phyloP scores from a whole-genome alignment of 2,797 vertebrate genomes.

The Cheracebus regulus region DNA sequence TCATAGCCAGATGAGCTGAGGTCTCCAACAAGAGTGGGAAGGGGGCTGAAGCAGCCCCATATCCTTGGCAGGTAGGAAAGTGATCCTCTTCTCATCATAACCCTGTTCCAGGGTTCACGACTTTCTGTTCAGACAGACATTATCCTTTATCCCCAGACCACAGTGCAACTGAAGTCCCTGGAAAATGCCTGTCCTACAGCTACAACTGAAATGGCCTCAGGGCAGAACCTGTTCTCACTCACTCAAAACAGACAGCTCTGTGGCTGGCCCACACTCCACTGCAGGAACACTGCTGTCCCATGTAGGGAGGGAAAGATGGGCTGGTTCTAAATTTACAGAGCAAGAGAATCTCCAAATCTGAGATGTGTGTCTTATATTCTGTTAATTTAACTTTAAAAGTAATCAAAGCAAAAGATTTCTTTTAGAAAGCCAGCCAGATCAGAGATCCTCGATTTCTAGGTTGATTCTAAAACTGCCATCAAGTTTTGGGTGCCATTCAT shows the following conservation, averaged over 20 bases:
- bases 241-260: not conserved
- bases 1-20: not conserved
- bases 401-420: not conserved
- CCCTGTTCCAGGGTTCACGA: not conserved
- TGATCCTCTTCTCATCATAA: not conserved
- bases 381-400: not conserved
- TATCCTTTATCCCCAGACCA: not conserved
- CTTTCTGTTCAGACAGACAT: not conserved
- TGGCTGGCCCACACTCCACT: not conserved
- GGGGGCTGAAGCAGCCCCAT: not conserved
- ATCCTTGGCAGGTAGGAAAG: not conserved
- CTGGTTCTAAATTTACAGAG: not conserved
- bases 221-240: not conserved
- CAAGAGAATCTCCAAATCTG: not conserved
- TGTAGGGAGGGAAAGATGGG: not conserved
- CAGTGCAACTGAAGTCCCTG: not conserved
- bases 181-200: not conserved
- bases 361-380: not conserved
- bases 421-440: constrained; percentile 34
- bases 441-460: constrained; percentile 13
- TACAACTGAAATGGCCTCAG: not conserved
- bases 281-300: not conserved
- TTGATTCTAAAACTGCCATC: constrained; percentile 53
- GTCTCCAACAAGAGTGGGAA: not conserved
- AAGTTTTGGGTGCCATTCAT: constrained; percentile 50